Percentiles rank a stretch among this genome's conserved stretches.
Evolutionary conservation across 2,113 vertebrate species (phyloP).

Genomic region (Syngnathus scovelli): DNA sequence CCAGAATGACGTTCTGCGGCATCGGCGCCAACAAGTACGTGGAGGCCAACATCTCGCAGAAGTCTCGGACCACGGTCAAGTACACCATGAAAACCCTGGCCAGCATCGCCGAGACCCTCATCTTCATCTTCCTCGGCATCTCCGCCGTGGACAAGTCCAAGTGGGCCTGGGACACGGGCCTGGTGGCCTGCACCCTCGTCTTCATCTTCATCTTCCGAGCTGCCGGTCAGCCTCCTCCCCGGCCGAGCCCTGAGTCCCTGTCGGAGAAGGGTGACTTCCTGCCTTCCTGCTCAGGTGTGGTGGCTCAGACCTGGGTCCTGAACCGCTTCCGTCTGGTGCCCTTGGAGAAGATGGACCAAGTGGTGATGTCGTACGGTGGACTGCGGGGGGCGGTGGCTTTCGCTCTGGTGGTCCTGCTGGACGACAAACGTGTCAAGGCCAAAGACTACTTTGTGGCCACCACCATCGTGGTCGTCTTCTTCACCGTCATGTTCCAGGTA

Average conservation of each 20-base stretch:
- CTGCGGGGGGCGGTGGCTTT: slow-evolving; percentile 93
- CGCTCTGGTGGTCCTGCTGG: slow-evolving; percentile 87
- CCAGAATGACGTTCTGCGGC: slow-evolving; percentile 92
- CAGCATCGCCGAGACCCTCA: slow-evolving; percentile 93
- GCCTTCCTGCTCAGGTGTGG: slow-evolving; percentile 72
- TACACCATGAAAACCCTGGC: slow-evolving; percentile 98
- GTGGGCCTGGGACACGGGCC: slow-evolving; percentile 94
- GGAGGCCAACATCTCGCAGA: slow-evolving; percentile 97
- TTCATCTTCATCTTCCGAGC: slow-evolving; percentile 95
- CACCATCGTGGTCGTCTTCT: slow-evolving; percentile 93
- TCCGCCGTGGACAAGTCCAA: slow-evolving; percentile 93
- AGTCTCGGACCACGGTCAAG: slow-evolving; percentile 92
- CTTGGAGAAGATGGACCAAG: slow-evolving; percentile 92
- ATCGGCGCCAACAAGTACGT: slow-evolving; percentile 95
- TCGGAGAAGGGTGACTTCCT: neutral
- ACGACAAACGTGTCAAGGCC: slow-evolving; percentile 80
- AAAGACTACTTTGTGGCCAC: slow-evolving; percentile 97
- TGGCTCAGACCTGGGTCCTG: slow-evolving; percentile 87
- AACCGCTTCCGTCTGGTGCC: slow-evolving; percentile 91
- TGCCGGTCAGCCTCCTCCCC: slow-evolving; percentile 65
- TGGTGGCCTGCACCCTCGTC: slow-evolving; percentile 88
- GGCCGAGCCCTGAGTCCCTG: too few species aligned
- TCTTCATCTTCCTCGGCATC: slow-evolving; percentile 96
- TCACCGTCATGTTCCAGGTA: slow-evolving; percentile 98
- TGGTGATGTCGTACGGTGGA: slow-evolving; percentile 97